A percentile compares a stretch with the other conserved stretches of the same genome.
Conservation (phyloP, 2,797 vertebrate species). For the Podarcis siculus region DNA sequence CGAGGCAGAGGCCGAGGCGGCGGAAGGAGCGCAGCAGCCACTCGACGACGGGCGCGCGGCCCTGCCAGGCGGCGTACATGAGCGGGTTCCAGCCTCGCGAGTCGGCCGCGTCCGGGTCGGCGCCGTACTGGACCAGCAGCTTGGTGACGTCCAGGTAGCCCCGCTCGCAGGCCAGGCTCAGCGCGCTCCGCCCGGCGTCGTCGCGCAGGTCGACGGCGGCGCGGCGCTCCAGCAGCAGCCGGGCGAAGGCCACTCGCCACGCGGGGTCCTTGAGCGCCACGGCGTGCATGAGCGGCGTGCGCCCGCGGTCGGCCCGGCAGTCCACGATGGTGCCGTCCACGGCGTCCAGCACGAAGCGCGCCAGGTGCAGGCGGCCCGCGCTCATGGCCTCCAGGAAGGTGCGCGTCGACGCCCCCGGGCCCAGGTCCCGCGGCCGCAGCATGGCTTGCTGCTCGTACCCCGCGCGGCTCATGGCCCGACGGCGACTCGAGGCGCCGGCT, state of each 20-base stretch:
- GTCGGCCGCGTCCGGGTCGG: slow-evolving; percentile 87
- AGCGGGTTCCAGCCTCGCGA: slow-evolving; percentile 88
- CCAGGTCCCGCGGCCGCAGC: slow-evolving; percentile 90
- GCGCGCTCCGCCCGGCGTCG: slow-evolving; percentile 85
- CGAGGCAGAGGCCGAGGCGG: slow-evolving; percentile 85
- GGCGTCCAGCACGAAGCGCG: slow-evolving; percentile 91
- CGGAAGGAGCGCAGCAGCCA: slow-evolving; percentile 91
- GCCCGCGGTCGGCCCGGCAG: slow-evolving; percentile 87
- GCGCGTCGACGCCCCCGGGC: slow-evolving; percentile 89
- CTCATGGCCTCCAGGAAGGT: slow-evolving; percentile 92
- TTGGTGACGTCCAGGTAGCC: slow-evolving; percentile 88
- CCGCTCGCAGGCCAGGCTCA: slow-evolving; percentile 88
- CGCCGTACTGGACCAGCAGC: slow-evolving; percentile 90
- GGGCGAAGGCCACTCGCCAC: slow-evolving; percentile 84
- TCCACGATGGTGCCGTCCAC: slow-evolving; percentile 91
- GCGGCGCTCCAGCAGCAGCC: slow-evolving; percentile 88
- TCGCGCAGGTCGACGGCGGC: slow-evolving; percentile 89
- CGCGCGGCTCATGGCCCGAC: slow-evolving; percentile 12
- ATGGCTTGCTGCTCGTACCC: slow-evolving; percentile 63
- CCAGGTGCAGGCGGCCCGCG: slow-evolving; percentile 88
- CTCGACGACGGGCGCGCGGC: slow-evolving; percentile 86
- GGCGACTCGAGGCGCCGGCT: neutral
- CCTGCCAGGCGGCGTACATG: slow-evolving; percentile 88
- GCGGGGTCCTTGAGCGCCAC: slow-evolving; percentile 83
- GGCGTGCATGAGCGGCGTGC: slow-evolving; percentile 89